Base-by-base conservation (phyloP, 2,888 invertebrate genomes). In the Molorchus minor region DNA sequence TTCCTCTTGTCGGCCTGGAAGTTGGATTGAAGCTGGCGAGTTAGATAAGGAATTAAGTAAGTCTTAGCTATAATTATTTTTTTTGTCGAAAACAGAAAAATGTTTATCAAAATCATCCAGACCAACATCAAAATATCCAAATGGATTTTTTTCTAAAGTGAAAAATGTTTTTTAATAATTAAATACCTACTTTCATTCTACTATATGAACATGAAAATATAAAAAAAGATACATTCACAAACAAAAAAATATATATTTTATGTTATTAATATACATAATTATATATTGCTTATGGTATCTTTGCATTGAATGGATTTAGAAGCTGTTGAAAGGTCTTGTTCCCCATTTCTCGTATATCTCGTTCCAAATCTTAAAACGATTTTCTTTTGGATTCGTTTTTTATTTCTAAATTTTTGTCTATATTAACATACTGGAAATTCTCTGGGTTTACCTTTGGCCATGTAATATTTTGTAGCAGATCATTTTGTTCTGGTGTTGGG, bases 1-100 rank as follows among this genome's bases (percentile, higher is more conserved):
- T 0, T 80, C 82, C 0, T 88, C 87, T 60, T 93, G 93, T 79
- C 83, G 91, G 45, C 92, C 92, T 3, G 92, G 92, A 0, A 74
- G 79, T 0, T 91, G 90, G 90, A 84, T 86, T 2, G 71, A 81
- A 15, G 86, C 88, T 62, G 62, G 69, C 0, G 76, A 81, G 0
- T 77, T 85, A 0, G 87, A 89, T 70, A 74, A 76, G 8, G 69
- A 75, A 45, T 81, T 89, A 8, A 89, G 90, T 90, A 79, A 84
- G 86, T 80, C 12, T 51, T 25, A 30, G n/a, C n/a, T n/a, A n/a
- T n/a, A n/a, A n/a, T n/a, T n/a, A n/a, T n/a, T n/a, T n/a, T n/a
- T n/a, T n/a, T n/a, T n/a, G n/a, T n/a, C n/a, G n/a, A n/a, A n/a
- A n/a, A n/a, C n/a, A n/a, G n/a, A n/a, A n/a, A n/a, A n/a, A n/a